Base-by-base conservation (phyloP, 2,113 vertebrate genomes). In the Oreochromis tanganicae region DNA sequence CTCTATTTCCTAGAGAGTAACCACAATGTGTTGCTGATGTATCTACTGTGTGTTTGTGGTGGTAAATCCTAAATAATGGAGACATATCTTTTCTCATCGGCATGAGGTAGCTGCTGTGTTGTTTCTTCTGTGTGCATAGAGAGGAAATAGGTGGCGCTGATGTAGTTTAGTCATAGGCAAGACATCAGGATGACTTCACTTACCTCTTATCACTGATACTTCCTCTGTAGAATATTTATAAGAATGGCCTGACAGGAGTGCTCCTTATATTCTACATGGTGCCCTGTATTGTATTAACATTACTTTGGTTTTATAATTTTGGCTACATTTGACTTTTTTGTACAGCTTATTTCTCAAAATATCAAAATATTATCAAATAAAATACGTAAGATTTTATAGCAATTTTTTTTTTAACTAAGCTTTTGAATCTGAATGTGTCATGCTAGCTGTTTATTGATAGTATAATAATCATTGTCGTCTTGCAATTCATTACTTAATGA, bases 11-110 rank as follows among this genome's bases (percentile, higher is more conserved):
- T 24, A 24, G 0, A 55, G 54, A 55, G 10, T 55, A 24, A 1
- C n/a, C 0, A 0, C n/a, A 24, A 24, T 24, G 10, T 55, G 54
- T 24, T 55, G 10, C n/a, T 55, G n/a, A 2, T 24, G 21, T 0
- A 24, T 56, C 24, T 13, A 24, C 54, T 7, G 54, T 24, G 21
- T 56, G 3, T 56, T 24, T 6, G 2, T 24, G 54, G n/a, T 12
- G 54, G 21, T 4, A 4, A 56, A 6, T 0, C 0, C 6, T 56
- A 13, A 56, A 56, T 56, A 56, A 56, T 13, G 54, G 11, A 56
- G 54, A 56, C 11, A 56, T 56, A 24, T 56, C 4, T 56, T 56
- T 4, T 1, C 5, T 56, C 54, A 56, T 24, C 0, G 1, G 54
- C 54, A 24, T 56, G 54, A 56, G 54, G 6, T 24, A 56, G 11